Conservation (phyloP, 1,140 invertebrate species). For the Trissolcus basalis region DNA sequence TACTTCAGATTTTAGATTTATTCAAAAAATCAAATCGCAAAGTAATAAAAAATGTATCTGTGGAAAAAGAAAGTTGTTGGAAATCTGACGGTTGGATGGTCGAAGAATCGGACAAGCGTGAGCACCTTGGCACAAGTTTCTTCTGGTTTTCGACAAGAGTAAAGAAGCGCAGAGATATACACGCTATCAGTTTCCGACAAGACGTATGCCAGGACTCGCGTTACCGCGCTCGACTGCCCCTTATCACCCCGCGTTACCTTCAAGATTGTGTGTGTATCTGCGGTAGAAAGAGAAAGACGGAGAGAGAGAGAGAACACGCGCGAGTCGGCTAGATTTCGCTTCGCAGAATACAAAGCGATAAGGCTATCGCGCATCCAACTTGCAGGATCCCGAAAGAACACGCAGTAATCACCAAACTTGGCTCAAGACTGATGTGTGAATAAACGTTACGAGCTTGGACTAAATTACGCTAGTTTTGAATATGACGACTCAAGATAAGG, state of each 20-base stretch:
- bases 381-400: conserved; percentile 34
- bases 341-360: conserved; percentile 39
- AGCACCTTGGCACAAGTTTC: conserved; percentile 18
- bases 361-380: conserved; percentile 35
- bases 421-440: conserved; percentile 38
- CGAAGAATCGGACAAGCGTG: conserved; percentile 29
- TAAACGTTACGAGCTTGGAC: conserved; percentile 21
- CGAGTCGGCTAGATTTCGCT: conserved; percentile 12
- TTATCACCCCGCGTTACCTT: conserved; percentile 20
- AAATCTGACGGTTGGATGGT: conserved; percentile 15
- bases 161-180: conserved; percentile 18
- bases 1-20: no score
- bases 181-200: conserved; percentile 22
- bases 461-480: conserved; percentile 40
- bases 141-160: conserved; percentile 27
- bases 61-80: conserved; percentile 9
- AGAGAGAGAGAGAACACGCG: not conserved
- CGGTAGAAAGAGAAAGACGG: conserved; percentile 9
- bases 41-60: not conserved
- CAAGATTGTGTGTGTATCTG: conserved; percentile 8
- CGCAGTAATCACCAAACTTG: conserved; percentile 45
- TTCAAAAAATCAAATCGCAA: no score
- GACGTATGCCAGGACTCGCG: conserved; percentile 27
- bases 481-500: conserved; percentile 31
- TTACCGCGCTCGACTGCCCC: conserved; percentile 8